phyloP scores from a whole-genome alignment of 2,797 vertebrate species.

The Schizothorax lantsangensis region DNA sequence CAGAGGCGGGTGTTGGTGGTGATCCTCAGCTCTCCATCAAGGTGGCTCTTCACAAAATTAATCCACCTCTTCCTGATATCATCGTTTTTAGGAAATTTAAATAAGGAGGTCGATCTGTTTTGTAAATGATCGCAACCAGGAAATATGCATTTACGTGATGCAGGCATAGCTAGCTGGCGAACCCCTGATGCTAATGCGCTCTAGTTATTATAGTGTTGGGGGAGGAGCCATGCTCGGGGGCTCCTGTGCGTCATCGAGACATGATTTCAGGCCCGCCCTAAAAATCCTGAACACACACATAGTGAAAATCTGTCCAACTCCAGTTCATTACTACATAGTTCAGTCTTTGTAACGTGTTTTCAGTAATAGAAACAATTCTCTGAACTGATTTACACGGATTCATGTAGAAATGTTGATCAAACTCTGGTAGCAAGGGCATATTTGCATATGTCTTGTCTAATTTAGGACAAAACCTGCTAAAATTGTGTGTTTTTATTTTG shows the following conservation, averaged over 20 bases:
- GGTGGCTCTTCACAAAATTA: neutral
- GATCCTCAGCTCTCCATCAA: neutral
- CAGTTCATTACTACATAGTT: neutral
- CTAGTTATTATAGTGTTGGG: neutral
- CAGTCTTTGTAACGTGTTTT: neutral
- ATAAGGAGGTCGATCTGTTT: neutral
- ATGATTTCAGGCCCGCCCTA: neutral
- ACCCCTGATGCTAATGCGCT: neutral
- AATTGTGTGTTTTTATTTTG: too few species aligned
- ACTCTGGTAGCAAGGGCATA: neutral
- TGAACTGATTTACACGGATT: neutral
- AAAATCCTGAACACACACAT: neutral
- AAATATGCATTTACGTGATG: neutral
- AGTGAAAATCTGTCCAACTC: too few species aligned
- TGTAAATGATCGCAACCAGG: neutral
- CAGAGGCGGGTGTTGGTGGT: neutral
- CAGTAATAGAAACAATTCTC: too few species aligned
- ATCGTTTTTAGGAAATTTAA: neutral
- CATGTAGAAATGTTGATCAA: neutral
- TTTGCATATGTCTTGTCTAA: neutral
- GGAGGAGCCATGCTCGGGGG: neutral
- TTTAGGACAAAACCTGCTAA: too few species aligned
- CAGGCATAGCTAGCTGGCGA: neutral
- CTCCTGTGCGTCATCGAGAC: neutral
- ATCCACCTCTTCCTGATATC: neutral